A percentile compares a stretch with the other conserved stretches of the same genome.
Conservation (phyloP, 2,797 vertebrate species). For the Semotilus atromaculatus region DNA sequence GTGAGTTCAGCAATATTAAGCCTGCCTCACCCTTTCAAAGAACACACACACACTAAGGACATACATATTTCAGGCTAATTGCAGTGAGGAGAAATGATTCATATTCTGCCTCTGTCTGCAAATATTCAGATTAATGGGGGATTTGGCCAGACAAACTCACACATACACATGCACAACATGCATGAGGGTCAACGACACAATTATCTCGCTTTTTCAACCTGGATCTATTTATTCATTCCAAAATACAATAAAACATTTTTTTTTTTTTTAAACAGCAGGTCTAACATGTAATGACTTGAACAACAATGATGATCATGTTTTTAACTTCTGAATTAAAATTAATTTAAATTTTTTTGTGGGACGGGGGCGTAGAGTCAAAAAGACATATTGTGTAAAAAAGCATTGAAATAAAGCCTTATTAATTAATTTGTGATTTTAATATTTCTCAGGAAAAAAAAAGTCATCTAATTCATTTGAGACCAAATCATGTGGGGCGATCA, state of each 20-base stretch:
- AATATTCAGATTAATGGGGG: slow-evolving; percentile 63
- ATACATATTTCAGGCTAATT: slow-evolving; percentile 46
- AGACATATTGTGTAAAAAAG: not conserved
- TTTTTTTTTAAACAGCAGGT: not conserved
- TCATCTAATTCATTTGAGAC: not conserved
- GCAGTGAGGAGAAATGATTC: slow-evolving; percentile 62
- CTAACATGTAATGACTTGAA: not conserved
- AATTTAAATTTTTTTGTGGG: fast-evolving
- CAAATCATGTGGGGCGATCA: not conserved
- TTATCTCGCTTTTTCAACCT: not conserved
- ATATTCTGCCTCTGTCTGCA: slow-evolving; percentile 72
- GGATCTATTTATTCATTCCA: not conserved
- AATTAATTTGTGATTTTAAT: not conserved
- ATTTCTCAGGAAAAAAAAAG: not conserved
- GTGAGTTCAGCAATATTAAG: slow-evolving; percentile 1
- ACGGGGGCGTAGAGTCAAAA: not conserved
- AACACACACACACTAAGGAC: slow-evolving; percentile 14
- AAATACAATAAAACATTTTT: not conserved
- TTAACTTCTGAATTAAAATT: not conserved
- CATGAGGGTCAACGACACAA: not conserved
- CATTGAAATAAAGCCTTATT: not conserved
- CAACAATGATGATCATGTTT: not conserved
- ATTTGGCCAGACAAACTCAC: slow-evolving; percentile 17
- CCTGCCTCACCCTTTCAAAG: not conserved
- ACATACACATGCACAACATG: slow-evolving; percentile 48